Conservation (phyloP, 2,888 invertebrate species). For the Noctua janthe region DNA sequence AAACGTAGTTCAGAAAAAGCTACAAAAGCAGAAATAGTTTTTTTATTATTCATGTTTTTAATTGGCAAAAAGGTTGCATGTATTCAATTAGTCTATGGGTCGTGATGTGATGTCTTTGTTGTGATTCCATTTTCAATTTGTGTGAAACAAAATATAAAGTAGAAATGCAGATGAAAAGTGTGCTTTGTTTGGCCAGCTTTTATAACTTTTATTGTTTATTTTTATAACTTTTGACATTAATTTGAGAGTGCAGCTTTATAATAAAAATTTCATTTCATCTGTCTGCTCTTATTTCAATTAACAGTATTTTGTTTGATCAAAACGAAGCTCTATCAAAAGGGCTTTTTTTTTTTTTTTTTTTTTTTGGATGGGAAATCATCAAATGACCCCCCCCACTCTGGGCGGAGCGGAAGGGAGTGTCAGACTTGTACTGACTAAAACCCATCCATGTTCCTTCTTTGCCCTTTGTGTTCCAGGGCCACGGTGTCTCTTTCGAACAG, state of each 20-base stretch:
- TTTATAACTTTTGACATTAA: background rate
- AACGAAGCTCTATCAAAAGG: background rate
- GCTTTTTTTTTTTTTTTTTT: too few species aligned
- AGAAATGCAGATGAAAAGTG: background rate
- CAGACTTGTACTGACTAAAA: too few species aligned
- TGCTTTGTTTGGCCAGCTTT: background rate
- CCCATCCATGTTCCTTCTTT: too few species aligned
- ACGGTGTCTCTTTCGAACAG: too few species aligned
- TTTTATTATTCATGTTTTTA: background rate
- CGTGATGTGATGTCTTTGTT: background rate
- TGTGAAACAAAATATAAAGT: background rate
- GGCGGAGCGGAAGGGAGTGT: too few species aligned
- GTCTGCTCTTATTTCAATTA: background rate
- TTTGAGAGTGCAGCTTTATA: too few species aligned
- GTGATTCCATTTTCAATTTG: background rate
- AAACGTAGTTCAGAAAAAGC: background rate
- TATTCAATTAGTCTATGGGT: constrained; percentile 6
- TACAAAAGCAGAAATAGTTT: background rate
- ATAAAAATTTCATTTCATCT: too few species aligned
- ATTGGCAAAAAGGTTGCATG: background rate
- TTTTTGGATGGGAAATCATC: too few species aligned
- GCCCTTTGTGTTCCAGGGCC: too few species aligned
- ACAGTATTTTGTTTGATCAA: background rate
- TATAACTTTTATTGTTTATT: background rate
- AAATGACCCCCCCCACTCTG: too few species aligned